Base-by-base conservation (phyloP, 1,140 invertebrate genomes). In the Drosophila gunungcola region DNA sequence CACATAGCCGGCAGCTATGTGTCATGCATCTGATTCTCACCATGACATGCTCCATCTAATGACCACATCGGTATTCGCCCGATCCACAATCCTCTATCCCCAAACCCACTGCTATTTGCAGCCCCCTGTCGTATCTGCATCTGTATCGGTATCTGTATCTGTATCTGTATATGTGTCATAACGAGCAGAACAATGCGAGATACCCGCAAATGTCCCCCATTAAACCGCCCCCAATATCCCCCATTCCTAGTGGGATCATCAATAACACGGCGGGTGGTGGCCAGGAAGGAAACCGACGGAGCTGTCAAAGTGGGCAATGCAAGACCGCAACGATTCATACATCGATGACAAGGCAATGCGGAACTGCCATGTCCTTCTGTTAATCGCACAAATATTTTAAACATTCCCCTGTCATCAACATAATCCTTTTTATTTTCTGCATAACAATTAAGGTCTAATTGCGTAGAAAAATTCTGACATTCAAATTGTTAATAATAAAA, bases 221-320 rank as follows among this genome's bases (percentile, higher is more conserved):
- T 49, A 5, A 12, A 25, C 25, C n/a, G 1, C 39, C n/a, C 4
- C 2, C 16, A 7, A 34, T n/a, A 32, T 32, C 1, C 38, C 49
- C 38, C 46, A 27, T n/a, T 3, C 9, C n/a, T 10, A 29, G 13
- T n/a, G 62, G 67, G 53, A 63, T 76, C 62, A 68, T 76, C 61
- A 76, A 75, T 75, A 75, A 75, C 61, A 60, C 67, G 34, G 48
- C 3, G 10, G 52, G 4, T 9, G 25, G 9, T 16, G 58, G 16
- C 10, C 53, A 42, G 29, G 9, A 45, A 38, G 39, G 64, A 57
- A 58, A 42, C 53, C 54, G 34, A 41, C 34, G 39, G 27, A 13
- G 52, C 60, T 75, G 72, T 75, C 60, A 69, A 65, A 75, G 41
- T 75, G 72, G 60, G 58, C 68, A 73, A 55, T 49, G 45, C 16